Base-by-base conservation (phyloP, 2,113 vertebrate species). In the Fregata magnificens region DNA sequence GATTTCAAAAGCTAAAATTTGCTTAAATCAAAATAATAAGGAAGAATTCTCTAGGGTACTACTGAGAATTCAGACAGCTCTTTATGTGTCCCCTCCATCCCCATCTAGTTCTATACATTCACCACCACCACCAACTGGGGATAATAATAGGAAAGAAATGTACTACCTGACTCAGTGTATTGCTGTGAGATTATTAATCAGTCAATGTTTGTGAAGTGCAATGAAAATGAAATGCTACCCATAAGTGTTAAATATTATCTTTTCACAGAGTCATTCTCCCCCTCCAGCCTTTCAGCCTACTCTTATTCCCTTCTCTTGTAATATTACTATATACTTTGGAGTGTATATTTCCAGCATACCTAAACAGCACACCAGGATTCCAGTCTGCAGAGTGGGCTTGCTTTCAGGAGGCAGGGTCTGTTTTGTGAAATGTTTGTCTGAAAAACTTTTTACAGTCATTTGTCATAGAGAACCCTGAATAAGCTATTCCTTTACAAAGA, bases 1-100 rank as follows among this genome's bases (percentile, higher is more conserved):
- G 67, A 94, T 96, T 95, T 92, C 92, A 96, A 93, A 96, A 94
- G 92, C 81, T 94, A 82, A 94, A 96, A 94, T 91, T 88, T 96
- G 53, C 88, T 93, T 94, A 94, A 95, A 95, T 95, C 83, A 95
- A 94, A 97, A 97, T 92, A 96, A 96, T 86, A 97, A 93, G 90
- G 82, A 95, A 96, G 92, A 94, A 83, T 94, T 96, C 82, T 87
- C 81, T 53, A n/a, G 83, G 81, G 85, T 86, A 91, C 91, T 74
- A 87, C 88, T 82, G 86, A 95, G 93, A 94, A 94, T 97, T 96
- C 91, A 97, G 90, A 91, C 90, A 97, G 83, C 78, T 93, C 93
- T 89, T 82, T 76, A 87, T 82, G 78, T 79, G 84, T 91, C 74
- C 71, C 67, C 78, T 93, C 90, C 31, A 91, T 84, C 36, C 78